Evolutionary conservation across 2,888 invertebrate species (phyloP), one percentile per base, ranked within the genome.

Genomic region (Marasmarcha lunaedactyla): DNA sequence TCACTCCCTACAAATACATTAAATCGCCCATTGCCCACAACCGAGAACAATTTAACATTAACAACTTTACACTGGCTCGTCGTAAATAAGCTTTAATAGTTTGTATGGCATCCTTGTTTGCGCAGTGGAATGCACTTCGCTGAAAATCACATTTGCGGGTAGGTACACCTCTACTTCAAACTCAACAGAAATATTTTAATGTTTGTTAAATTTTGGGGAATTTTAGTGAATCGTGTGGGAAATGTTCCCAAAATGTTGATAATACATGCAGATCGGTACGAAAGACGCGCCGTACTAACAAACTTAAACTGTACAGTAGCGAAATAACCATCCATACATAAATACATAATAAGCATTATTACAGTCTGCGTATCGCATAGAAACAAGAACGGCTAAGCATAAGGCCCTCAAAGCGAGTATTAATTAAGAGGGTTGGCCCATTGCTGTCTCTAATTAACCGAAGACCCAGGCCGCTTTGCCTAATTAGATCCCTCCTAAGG

Each of bases 391-490:
- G 7, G 20, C 20, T 20, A 20, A 20, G 20, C 20, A 20, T 20
- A 20, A 20, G 20, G 20, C 20, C 63, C 65, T 61, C 63, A 66
- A 67, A 70, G 70, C 69, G 73, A 78, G 76, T 76, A 79, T 81
- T 79, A 78, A 83, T 83, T 81, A 81, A 76, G 77, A 76, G 81
- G 79, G 76, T 77, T 72, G 72, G 68, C 63, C 72, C 77, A 69
- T 74, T 73, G 71, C 30, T 57, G 66, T 63, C 71, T 78, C 79
- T 79, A 81, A 83, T 83, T 83, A 83, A 79, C 74, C 69, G 78
- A 74, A 78, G 77, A 71, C 73, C 79, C 76, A 65, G 61, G 69
- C 77, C 73, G 68, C 76, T 20, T 20, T 20, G 20, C 20, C 20
- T 81, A 81, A 79, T 79, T 81, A 79, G 74, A 76, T 81, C 64